A percentile compares a stretch with the other conserved stretches of the same genome.
phyloP scores from a whole-genome alignment of 2,797 vertebrate species.

The Schizothorax lantsangensis region DNA sequence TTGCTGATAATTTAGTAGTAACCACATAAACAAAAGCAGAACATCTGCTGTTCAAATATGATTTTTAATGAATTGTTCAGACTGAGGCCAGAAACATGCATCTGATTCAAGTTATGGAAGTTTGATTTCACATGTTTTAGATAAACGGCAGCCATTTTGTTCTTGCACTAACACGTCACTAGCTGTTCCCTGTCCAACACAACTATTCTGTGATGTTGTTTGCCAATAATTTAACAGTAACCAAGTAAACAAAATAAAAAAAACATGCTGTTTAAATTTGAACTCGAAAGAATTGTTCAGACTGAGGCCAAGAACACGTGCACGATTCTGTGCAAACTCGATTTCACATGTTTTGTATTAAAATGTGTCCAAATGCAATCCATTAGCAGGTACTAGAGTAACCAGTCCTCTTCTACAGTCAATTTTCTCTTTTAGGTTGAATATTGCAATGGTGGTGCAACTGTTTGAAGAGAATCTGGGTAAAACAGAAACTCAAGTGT shows the following conservation, averaged over 20 bases:
- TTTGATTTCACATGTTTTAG: background rate
- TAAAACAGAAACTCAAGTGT: background rate
- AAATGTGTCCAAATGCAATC: background rate
- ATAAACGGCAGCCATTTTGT: constrained; percentile 71
- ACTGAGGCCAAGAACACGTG: background rate
- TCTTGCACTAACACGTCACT: constrained; percentile 69
- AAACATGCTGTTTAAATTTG: background rate
- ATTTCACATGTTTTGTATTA: background rate
- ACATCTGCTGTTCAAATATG: background rate
- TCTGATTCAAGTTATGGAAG: background rate
- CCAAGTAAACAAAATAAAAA: background rate
- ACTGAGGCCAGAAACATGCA: background rate
- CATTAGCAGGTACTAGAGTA: background rate
- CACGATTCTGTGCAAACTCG: background rate
- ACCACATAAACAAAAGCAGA: constrained; percentile 1
- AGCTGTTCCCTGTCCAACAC: constrained; percentile 71
- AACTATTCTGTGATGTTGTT: background rate
- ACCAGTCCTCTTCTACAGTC: no score
- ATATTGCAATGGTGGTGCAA: background rate
- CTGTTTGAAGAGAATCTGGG: background rate
- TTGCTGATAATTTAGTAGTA: constrained; percentile 13
- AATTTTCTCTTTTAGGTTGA: background rate
- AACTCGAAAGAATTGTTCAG: background rate
- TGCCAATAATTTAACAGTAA: background rate
- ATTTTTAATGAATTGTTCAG: background rate